Percentiles rank a stretch among this genome's conserved stretches.
These are phyloP conservation scores for Artemia franciscana DNA, from an alignment of 1,140 invertebrate genomes.

Conservation along the genomic window DNA sequence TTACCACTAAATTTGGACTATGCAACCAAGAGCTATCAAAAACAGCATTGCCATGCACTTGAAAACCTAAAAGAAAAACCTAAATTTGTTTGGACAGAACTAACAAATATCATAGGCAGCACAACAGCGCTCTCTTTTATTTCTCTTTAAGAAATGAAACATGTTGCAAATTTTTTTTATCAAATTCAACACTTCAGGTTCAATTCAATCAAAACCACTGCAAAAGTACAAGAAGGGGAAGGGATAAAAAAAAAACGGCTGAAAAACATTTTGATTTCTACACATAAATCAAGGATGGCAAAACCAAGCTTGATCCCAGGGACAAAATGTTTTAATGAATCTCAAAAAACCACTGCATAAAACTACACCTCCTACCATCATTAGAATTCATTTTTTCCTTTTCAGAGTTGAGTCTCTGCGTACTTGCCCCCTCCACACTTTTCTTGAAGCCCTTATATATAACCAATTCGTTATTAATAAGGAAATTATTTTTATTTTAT, in stretches of 20 bases:
- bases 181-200: not conserved
- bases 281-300: no score
- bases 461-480: no score
- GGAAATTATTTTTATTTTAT: no score
- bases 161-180: not conserved
- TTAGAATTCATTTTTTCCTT: no score
- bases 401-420: no score
- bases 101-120: not conserved
- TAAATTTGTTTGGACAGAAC: not conserved
- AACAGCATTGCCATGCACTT: not conserved
- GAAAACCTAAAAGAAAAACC: not conserved
- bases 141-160: not conserved
- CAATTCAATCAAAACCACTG: not conserved
- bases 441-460: no score
- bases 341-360: no score
- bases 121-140: not conserved
- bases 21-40: not conserved
- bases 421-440: no score
- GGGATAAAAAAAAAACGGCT: not conserved
- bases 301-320: no score
- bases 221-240: not conserved
- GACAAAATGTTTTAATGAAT: no score
- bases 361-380: no score
- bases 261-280: not conserved
- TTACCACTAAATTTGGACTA: not conserved